Evolutionary conservation across 2,888 invertebrate species (phyloP).

Genomic region (Polymixis lichenea): DNA sequence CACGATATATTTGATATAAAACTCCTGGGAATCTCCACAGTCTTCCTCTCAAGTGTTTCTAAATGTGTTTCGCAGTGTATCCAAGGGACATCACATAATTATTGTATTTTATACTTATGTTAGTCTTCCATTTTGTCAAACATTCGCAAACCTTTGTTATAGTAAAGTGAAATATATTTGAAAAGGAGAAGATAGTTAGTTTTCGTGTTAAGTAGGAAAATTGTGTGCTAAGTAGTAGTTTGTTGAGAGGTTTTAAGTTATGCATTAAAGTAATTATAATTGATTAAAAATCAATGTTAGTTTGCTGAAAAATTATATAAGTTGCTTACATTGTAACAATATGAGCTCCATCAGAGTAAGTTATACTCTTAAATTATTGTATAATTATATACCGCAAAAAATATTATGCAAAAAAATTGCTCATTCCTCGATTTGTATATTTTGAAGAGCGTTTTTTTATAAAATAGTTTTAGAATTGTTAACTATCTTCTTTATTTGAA

Average conservation of each 20-base stretch:
- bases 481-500: slow-evolving; percentile 64
- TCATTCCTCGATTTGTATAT: slow-evolving; percentile 61
- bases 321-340: slow-evolving; percentile 32
- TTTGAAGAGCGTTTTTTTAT: slow-evolving; percentile 51
- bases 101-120: slow-evolving; percentile 58
- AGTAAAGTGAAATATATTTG: slow-evolving; percentile 43
- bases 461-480: slow-evolving; percentile 27
- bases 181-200: slow-evolving; percentile 59
- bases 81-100: slow-evolving; percentile 43
- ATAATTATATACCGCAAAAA: slow-evolving; percentile 24
- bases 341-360: slow-evolving; percentile 24
- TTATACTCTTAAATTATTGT: slow-evolving; percentile 12
- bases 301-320: slow-evolving; percentile 29
- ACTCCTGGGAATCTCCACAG: slow-evolving; percentile 63
- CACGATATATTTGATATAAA: slow-evolving; percentile 25
- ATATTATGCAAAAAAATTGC: slow-evolving; percentile 37
- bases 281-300: slow-evolving; percentile 30
- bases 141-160: slow-evolving; percentile 45
- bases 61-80: slow-evolving; percentile 36
- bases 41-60: slow-evolving; percentile 59
- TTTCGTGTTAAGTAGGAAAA: slow-evolving; percentile 30
- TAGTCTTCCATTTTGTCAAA: slow-evolving; percentile 68
- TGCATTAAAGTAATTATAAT: slow-evolving; percentile 44
- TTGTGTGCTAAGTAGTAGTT: slow-evolving; percentile 11
- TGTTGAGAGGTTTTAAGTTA: slow-evolving; percentile 36